Evolutionary conservation across 2,888 invertebrate species (phyloP).

Genomic region (Drosophila neonasuta): DNA sequence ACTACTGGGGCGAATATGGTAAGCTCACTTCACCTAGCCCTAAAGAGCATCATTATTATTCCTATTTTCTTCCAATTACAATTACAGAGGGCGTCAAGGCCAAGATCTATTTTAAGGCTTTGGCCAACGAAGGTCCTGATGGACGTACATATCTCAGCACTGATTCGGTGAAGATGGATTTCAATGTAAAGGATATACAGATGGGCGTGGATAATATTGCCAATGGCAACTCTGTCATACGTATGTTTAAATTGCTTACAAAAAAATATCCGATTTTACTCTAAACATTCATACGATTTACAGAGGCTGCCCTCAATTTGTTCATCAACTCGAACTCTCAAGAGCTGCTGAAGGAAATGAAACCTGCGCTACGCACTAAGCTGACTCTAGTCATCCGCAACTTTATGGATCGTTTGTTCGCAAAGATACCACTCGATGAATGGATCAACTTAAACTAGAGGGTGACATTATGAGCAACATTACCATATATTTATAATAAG

Average conservation of each 20-base stretch:
- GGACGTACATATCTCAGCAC: constrained; percentile 87
- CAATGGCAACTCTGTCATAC: constrained; percentile 90
- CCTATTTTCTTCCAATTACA: constrained; percentile 76
- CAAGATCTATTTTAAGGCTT: constrained; percentile 91
- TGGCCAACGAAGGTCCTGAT: constrained; percentile 84
- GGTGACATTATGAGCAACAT: constrained; percentile 8
- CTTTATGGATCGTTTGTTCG: constrained; percentile 89
- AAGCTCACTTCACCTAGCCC: constrained; percentile 50
- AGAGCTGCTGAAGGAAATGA: constrained; percentile 93
- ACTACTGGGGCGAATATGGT: constrained; percentile 96
- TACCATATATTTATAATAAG: constrained; percentile 36
- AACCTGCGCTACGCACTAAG: constrained; percentile 90
- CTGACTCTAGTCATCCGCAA: constrained; percentile 88
- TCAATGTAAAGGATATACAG: constrained; percentile 90
- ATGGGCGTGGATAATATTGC: constrained; percentile 94
- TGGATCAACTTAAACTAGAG: constrained; percentile 84
- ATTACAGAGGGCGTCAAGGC: constrained; percentile 90
- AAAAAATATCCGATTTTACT: not conserved
- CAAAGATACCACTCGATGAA: constrained; percentile 89
- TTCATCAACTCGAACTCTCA: constrained; percentile 94
- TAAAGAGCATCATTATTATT: not conserved
- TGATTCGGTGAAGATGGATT: constrained; percentile 92
- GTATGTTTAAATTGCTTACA: constrained; percentile 83
- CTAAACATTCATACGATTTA: not conserved
- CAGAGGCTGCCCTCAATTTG: constrained; percentile 92